Evolutionary conservation across 2,888 invertebrate species (phyloP), one percentile per base, ranked within the genome.

Genomic region (Seira musarum): DNA sequence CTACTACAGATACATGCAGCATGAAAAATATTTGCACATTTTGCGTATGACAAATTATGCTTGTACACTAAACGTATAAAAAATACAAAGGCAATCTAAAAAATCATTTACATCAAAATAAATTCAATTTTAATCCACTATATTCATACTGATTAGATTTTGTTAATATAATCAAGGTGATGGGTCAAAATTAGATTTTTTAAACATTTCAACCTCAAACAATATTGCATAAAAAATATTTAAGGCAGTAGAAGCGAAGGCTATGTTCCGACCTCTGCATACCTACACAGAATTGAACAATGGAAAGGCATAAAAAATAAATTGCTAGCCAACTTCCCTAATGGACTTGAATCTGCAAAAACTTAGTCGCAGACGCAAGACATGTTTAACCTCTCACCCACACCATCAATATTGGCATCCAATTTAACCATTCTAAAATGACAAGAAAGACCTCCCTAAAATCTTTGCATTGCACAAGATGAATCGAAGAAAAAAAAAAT

Each of bases 381-480:
- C 60, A 60, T 60, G 21, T 60, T 60, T 60, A 21, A 60, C 60
- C 60, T 21, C 60, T 19, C 22, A 60, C 60, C 60, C 60, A 60
- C 60, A 21, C 60, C 60, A 60, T 60, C n/a, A 60, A 21, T 53
- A 60, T 19, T 60, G 60, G 3, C 30, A 30, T 30, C n/a, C 57
- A 57, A 15, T n/a, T 57, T 3, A 57, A n/a, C 57, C 15, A 57
- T 57, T 57, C 17, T n/a, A 15, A n/a, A 57, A 57, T 57, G 57
- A 57, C 57, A 17, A 57, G 57, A 17, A n/a, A 57, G 57, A 57
- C 57, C 57, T 57, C 57, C 57, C 57, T n/a, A 57, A 57, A 57
- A 57, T 6, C n/a, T 40, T 17, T 57, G 57, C 17, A 8, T 57
- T 57, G 57, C 57, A n/a, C 57, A 57, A 57, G n/a, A 57, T 57